These are phyloP conservation scores for Sinocyclocheilus maitianheensis DNA, from an alignment of 2,113 vertebrate species.

Conservation along the genomic window DNA sequence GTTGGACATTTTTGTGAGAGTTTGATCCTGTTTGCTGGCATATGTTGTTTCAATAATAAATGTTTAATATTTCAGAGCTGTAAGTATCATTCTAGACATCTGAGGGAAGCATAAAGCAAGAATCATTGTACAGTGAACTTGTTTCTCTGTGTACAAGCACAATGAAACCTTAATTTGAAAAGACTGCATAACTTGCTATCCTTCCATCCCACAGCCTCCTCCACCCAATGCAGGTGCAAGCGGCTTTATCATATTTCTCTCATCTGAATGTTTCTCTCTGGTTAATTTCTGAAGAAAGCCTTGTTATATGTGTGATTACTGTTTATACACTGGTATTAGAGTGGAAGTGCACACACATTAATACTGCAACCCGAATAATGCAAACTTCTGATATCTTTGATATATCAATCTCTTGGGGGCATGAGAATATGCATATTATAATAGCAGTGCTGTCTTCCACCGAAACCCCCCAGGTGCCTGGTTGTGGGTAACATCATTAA, in stretches of 20 bases:
- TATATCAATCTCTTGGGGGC: conserved; percentile 49
- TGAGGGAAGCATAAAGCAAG: not conserved
- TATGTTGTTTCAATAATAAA: conserved; percentile 12
- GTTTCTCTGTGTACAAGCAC: conserved; percentile 3
- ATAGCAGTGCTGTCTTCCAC: conserved; percentile 39
- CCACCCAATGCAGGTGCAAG: conserved; percentile 11
- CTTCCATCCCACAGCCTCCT: not conserved
- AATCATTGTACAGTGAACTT: not conserved
- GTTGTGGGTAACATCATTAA: conserved; percentile 65
- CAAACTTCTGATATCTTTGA: conserved; percentile 40
- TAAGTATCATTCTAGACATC: not conserved
- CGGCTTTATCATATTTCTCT: not conserved
- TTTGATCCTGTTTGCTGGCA: not conserved
- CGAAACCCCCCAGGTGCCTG: conserved; percentile 40
- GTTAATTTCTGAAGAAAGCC: conserved; percentile 73
- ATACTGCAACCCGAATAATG: conserved; percentile 47
- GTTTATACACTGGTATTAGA: conserved; percentile 77
- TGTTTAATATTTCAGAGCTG: not conserved
- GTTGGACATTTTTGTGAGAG: conserved; percentile 29
- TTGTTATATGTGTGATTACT: conserved; percentile 79
- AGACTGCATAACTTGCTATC: not conserved
- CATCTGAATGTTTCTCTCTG: conserved; percentile 67
- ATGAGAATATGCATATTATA: conserved; percentile 53
- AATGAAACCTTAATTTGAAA: not conserved
- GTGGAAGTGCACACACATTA: conserved; percentile 35